Conservation (phyloP, 2,113 vertebrate species). For the Sakesphorus luctuosus region DNA sequence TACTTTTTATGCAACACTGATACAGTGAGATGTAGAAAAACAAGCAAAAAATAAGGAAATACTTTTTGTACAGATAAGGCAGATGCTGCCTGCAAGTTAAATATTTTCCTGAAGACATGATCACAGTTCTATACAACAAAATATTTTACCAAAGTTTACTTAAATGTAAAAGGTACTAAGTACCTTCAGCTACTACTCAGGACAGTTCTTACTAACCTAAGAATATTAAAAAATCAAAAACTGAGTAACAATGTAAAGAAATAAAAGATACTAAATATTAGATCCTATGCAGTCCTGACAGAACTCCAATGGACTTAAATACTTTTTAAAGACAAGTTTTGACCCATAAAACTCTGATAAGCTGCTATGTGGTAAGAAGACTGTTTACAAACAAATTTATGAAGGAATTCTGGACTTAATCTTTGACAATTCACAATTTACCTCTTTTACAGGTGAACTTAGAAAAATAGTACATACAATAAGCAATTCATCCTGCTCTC, state of each 20-base stretch:
- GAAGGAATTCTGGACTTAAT: neutral
- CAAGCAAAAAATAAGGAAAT: neutral
- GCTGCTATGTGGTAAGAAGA: neutral
- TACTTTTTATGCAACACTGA: neutral
- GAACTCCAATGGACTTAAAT: neutral
- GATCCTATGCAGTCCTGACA: neutral
- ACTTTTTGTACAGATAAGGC: neutral
- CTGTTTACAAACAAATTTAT: neutral
- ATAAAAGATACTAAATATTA: neutral
- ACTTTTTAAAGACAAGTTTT: neutral
- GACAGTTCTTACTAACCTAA: neutral
- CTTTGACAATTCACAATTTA: neutral
- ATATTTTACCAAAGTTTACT: neutral
- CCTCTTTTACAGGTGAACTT: neutral
- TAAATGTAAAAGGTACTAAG: neutral
- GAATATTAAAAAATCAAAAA: neutral
- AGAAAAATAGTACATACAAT: neutral
- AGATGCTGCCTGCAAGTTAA: neutral
- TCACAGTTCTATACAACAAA: neutral
- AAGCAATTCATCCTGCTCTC: neutral
- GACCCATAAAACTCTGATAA: neutral
- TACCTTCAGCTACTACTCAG: neutral
- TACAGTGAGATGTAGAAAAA: neutral
- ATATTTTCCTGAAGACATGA: neutral
- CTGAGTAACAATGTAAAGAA: neutral